These are phyloP conservation scores for Rotaria magnacalcarata DNA, from an alignment of 2,888 invertebrate genomes.

Conservation along the genomic window DNA sequence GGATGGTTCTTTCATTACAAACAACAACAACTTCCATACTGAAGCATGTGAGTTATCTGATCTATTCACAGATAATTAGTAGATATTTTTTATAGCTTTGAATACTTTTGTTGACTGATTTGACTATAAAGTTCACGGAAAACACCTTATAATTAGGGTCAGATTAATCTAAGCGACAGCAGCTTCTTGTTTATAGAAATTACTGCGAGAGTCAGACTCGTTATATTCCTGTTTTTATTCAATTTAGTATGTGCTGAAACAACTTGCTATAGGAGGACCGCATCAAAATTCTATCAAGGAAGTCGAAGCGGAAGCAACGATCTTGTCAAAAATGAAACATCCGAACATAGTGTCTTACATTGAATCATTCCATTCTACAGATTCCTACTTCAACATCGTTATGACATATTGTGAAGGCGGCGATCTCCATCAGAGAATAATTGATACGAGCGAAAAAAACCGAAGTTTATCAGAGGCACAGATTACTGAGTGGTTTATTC, in stretches of 20 bases:
- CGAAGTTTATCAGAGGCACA: constrained; percentile 58
- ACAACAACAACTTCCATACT: too few relatives aligned
- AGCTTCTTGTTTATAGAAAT: too few relatives aligned
- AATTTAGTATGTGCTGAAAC: constrained; percentile 59
- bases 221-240: too few relatives aligned
- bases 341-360: constrained; percentile 61
- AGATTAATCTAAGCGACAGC: too few relatives aligned
- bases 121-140: too few relatives aligned
- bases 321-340: constrained; percentile 60
- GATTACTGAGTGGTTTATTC: constrained; percentile 62
- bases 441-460: constrained; percentile 51
- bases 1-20: too few relatives aligned
- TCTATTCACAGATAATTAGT: too few relatives aligned
- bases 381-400: constrained; percentile 59
- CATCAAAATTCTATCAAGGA: constrained; percentile 56
- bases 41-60: too few relatives aligned
- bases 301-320: constrained; percentile 59
- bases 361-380: constrained; percentile 59
- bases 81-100: too few relatives aligned
- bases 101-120: too few relatives aligned
- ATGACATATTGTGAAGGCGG: constrained; percentile 62
- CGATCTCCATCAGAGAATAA: constrained; percentile 59
- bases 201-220: too few relatives aligned
- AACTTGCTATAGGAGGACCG: constrained; percentile 56
- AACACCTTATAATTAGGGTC: too few relatives aligned